Evolutionary conservation across 2,797 vertebrate genomes (phyloP).

Genomic region (Eulemur coronatus): DNA sequence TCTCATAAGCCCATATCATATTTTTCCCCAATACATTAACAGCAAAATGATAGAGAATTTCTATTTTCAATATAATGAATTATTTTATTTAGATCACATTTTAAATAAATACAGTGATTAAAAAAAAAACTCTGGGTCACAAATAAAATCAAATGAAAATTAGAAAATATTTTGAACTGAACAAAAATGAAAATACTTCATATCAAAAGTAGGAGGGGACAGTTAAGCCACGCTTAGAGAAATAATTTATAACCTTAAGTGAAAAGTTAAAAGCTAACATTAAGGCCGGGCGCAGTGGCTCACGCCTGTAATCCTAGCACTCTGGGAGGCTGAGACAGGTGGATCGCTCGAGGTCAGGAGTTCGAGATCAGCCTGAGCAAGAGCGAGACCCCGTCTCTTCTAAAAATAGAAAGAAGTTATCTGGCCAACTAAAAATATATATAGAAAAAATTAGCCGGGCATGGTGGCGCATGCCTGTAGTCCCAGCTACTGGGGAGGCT

Average conservation of each 20-base stretch:
- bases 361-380: too few relatives aligned
- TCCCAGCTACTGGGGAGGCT: too few relatives aligned
- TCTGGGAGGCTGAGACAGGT: too few relatives aligned
- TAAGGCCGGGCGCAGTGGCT: too few relatives aligned
- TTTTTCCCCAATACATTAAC: not conserved
- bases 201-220: not conserved
- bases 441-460: too few relatives aligned
- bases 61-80: not conserved
- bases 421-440: too few relatives aligned
- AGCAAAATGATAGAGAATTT: not conserved
- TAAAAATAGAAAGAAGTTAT: too few relatives aligned
- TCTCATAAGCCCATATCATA: not conserved
- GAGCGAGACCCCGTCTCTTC: too few relatives aligned
- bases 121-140: too few relatives aligned
- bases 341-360: too few relatives aligned
- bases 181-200: not conserved
- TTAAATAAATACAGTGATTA: not conserved
- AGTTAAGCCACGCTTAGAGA: not conserved
- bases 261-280: not conserved
- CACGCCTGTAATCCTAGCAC: too few relatives aligned
- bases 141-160: not conserved
- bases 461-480: too few relatives aligned
- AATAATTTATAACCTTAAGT: not conserved
- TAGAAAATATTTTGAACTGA: not conserved
- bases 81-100: conserved; percentile 34